Base-by-base conservation (phyloP, 1,140 invertebrate genomes). In the Archivesica marissinica region DNA sequence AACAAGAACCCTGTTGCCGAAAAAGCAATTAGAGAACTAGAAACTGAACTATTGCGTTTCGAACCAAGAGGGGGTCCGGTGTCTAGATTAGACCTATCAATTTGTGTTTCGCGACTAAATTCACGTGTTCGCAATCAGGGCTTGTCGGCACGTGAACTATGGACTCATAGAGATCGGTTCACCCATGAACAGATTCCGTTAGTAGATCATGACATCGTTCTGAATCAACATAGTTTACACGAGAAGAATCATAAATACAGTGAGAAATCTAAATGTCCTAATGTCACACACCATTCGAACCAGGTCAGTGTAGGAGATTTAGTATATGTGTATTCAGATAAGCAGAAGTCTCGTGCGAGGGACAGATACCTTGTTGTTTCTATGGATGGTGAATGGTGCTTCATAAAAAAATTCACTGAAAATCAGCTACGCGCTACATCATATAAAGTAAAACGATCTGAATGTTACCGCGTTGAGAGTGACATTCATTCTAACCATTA, bases 1-100 rank as follows among this genome's bases (percentile, higher is more conserved):
- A 80, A 85, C 39, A 87, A 87, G 56, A 79, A 86, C n/a, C 59
- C 78, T 44, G 79, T 86, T 35, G 72, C 80, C 2, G 79, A 83
- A 39, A 86, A 74, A 25, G 85, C 85, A 15, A 61, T 74, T 9
- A 20, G 30, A 28, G 85, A 86, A 30, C 59, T 83, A 23, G 68
- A 86, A 86, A 7, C 11, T 33, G 85, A 82, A 39, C 33, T 83
- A 4, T 47, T 82, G 28, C n/a, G 30, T 4, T 25, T 13, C 6
- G 38, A 86, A n/a, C 79, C 85, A 25, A 20, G 33, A 15, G 79
- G 54, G 28, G 76, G 17, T 7, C 54, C 50, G 2, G 23, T 78
- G n/a, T 38, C 52, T 9, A 39, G 20, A 11, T 3, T 61, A 23
- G 15, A 35, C 20, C 17, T 85, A 11, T 3, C 54, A 6, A 66